These are phyloP conservation scores for Ceyx melanurus DNA, from an alignment of 2,113 vertebrate genomes.

Conservation along the genomic window DNA sequence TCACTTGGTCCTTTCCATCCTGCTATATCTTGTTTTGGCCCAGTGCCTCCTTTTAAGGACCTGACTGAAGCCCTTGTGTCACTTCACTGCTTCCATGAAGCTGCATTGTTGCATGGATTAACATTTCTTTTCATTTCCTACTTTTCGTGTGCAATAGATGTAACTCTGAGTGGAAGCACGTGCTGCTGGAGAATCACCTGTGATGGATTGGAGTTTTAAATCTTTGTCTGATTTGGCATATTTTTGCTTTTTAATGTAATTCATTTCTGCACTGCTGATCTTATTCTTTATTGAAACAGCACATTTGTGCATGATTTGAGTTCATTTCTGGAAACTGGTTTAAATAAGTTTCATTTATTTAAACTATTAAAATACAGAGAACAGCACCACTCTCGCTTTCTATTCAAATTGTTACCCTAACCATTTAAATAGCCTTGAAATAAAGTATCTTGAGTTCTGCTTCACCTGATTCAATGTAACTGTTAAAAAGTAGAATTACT, in stretches of 20 bases:
- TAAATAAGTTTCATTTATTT: slow-evolving; percentile 69
- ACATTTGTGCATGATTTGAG: slow-evolving; percentile 40
- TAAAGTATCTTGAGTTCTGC: slow-evolving; percentile 58
- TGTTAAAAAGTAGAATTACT: slow-evolving; percentile 63
- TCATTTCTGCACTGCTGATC: slow-evolving; percentile 45
- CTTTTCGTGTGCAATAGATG: slow-evolving; percentile 15
- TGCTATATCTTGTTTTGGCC: not conserved
- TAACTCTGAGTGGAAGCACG: not conserved
- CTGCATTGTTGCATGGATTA: not conserved
- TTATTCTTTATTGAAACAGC: slow-evolving; percentile 56
- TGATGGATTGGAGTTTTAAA: slow-evolving; percentile 6
- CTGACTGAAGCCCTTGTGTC: not conserved
- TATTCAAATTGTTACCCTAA: slow-evolving; percentile 52
- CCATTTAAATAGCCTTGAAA: slow-evolving; percentile 61
- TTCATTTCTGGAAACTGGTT: slow-evolving; percentile 41
- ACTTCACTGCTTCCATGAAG: not conserved
- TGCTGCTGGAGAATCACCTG: slow-evolving; percentile 26
- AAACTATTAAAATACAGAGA: slow-evolving; percentile 59
- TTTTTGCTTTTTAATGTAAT: slow-evolving; percentile 61
- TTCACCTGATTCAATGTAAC: slow-evolving; percentile 59
- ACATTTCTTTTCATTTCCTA: slow-evolving; percentile 31
- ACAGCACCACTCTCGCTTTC: not conserved
- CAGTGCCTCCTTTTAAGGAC: not conserved
- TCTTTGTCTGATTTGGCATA: slow-evolving; percentile 58
- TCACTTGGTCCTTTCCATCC: not conserved